Conservation (phyloP, 2,113 vertebrate species). For the Crotalus helleri region DNA sequence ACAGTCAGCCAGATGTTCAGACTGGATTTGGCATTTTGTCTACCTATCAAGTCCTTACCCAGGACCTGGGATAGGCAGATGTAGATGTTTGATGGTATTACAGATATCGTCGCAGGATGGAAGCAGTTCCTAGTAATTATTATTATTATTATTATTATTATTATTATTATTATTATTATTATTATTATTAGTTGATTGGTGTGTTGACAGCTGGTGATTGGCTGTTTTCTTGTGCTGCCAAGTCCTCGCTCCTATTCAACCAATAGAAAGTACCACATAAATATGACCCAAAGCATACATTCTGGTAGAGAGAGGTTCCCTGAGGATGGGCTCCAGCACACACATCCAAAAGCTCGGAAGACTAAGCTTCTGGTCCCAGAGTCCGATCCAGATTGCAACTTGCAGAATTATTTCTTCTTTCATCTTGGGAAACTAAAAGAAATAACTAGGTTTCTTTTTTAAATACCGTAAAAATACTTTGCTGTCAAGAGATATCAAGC, state of each 20-base stretch:
- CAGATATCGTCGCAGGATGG: no score
- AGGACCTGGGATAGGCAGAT: no score
- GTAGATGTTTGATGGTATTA: no score
- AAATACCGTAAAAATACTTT: slow-evolving; percentile 55
- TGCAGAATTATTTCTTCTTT: slow-evolving; percentile 39
- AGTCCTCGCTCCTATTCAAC: not conserved
- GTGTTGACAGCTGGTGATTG: not conserved
- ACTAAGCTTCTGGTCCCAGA: not conserved
- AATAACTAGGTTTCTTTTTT: slow-evolving; percentile 48
- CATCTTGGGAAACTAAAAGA: slow-evolving; percentile 39
- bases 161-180: no score
- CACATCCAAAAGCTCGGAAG: not conserved
- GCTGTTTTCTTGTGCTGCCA: not conserved
- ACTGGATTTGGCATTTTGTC: no score
- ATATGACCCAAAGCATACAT: not conserved
- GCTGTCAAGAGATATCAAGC: slow-evolving; percentile 59
- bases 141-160: not conserved
- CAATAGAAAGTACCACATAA: not conserved
- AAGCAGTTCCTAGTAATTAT: no score
- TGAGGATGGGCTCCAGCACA: not conserved
- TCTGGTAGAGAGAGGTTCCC: not conserved
- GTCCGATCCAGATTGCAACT: not conserved
- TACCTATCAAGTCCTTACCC: no score
- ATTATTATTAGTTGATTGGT: not conserved
- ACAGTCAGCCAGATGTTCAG: no score